Evolutionary conservation across 2,888 invertebrate genomes (phyloP).

Genomic region (Oxystoma pomonae): DNA sequence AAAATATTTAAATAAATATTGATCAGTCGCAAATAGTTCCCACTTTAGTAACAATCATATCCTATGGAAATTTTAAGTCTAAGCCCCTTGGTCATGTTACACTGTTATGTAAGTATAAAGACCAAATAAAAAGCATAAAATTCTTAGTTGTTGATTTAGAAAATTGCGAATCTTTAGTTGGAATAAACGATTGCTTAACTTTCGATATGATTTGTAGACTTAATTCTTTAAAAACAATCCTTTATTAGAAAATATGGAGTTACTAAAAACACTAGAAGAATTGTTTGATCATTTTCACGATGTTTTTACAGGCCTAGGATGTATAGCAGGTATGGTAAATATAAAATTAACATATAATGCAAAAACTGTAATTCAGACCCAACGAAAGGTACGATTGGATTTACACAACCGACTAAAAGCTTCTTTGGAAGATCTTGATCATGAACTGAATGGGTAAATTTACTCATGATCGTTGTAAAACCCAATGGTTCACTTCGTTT

Average conservation of each 20-base stretch:
- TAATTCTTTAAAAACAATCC: background rate
- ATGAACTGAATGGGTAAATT: background rate
- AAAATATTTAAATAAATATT: slow-evolving; percentile 3
- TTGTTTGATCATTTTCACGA: too few species aligned
- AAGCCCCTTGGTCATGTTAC: slow-evolving; percentile 4
- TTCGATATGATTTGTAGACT: background rate
- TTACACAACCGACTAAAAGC: too few species aligned
- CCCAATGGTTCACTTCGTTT: background rate
- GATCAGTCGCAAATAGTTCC: background rate
- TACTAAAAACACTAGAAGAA: too few species aligned
- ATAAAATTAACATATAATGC: background rate
- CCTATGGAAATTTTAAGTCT: slow-evolving; percentile 14
- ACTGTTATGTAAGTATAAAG: background rate
- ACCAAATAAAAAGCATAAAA: background rate
- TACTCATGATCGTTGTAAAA: background rate
- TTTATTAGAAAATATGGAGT: background rate
- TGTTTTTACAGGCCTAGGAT: too few species aligned
- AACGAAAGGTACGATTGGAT: background rate
- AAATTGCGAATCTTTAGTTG: background rate
- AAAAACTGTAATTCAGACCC: background rate
- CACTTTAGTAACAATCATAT: slow-evolving; percentile 8
- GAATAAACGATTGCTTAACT: background rate
- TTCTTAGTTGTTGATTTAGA: background rate
- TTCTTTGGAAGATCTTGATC: too few species aligned
- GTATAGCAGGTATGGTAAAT: background rate